A percentile compares a stretch with the other conserved stretches of the same genome.
Conservation (phyloP, 2,113 vertebrate species). For the Zosterops japonicus region DNA sequence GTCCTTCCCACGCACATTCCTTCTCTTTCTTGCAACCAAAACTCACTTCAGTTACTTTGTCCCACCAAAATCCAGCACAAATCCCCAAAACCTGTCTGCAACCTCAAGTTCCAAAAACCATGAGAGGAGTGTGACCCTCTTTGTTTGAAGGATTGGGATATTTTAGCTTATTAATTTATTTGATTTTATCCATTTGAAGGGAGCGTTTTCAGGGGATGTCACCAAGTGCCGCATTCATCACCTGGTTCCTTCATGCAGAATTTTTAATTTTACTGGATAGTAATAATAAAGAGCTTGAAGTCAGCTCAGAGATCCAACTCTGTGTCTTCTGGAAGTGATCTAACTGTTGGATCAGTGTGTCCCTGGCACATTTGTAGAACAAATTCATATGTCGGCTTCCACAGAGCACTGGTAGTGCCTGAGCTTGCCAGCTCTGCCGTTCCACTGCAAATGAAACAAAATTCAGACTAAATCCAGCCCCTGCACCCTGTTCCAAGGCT, state of each 20-base stretch:
- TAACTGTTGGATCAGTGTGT: slow-evolving; percentile 63
- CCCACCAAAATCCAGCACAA: background rate
- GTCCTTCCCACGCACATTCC: background rate
- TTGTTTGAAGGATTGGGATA: background rate
- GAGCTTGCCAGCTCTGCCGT: slow-evolving; percentile 53
- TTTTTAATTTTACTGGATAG: background rate
- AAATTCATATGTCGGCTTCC: slow-evolving; percentile 56
- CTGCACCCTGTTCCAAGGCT: slow-evolving; percentile 5
- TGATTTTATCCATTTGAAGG: background rate
- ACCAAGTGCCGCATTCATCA: background rate
- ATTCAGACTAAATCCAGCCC: slow-evolving; percentile 10
- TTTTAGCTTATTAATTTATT: background rate
- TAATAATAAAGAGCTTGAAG: slow-evolving; percentile 14
- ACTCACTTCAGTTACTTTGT: background rate
- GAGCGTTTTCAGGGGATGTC: rapidly evolving
- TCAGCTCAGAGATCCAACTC: slow-evolving; percentile 17
- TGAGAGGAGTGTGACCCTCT: background rate
- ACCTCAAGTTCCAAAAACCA: background rate
- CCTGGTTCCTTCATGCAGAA: background rate
- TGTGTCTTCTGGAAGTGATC: slow-evolving; percentile 60
- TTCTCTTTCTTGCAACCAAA: background rate
- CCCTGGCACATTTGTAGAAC: slow-evolving; percentile 67
- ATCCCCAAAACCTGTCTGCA: background rate
- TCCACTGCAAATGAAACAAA: slow-evolving; percentile 48
- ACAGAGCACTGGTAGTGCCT: slow-evolving; percentile 53